Conservation (phyloP, 2,888 invertebrate genomes). For the Auanema freiburgensis region DNA sequence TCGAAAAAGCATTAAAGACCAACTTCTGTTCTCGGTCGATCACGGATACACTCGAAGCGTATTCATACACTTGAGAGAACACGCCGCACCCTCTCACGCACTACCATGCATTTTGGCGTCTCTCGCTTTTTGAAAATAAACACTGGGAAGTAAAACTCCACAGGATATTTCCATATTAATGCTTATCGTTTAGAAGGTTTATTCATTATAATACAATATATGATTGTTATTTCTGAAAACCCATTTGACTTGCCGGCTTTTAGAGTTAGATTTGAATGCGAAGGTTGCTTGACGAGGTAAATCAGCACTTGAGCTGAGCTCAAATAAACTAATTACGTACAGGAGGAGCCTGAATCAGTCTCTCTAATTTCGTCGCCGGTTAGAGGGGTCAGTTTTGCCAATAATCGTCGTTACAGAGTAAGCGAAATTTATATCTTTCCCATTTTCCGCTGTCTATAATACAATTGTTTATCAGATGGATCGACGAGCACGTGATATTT, state of each 20-base stretch:
- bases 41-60: constrained; percentile 4
- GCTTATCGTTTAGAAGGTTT: no score
- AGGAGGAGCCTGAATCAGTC: constrained; percentile 33
- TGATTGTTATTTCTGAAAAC: no score
- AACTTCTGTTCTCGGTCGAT: constrained; percentile 16
- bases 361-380: constrained; percentile 33
- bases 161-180: background rate
- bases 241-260: no score
- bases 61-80: background rate
- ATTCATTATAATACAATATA: no score
- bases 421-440: background rate
- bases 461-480: constrained; percentile 21
- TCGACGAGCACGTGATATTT: constrained; percentile 16
- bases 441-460: background rate
- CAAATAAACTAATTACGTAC: background rate
- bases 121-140: constrained; percentile 3
- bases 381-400: background rate
- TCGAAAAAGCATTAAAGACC: constrained; percentile 8
- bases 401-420: constrained; percentile 16
- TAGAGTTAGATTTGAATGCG: no score
- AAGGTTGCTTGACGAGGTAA: no score
- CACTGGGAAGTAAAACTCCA: background rate
- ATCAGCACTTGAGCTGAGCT: no score
- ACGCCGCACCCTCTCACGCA: constrained; percentile 6
- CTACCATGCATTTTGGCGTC: background rate